phyloP scores from a whole-genome alignment of 2,113 vertebrate species.

The Rousettus leschenaultii region DNA sequence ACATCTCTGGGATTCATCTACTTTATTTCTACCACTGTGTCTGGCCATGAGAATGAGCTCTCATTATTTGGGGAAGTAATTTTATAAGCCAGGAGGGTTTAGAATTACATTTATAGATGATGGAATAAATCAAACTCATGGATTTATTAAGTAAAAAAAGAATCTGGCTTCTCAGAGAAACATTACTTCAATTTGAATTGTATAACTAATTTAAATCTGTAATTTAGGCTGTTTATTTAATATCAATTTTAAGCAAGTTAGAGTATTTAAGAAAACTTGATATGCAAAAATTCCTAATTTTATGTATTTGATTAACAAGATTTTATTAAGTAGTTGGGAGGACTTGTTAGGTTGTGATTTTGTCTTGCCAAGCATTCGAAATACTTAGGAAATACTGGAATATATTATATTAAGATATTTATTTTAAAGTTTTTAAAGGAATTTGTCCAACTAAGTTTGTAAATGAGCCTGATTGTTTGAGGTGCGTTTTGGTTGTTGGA shows the following conservation, averaged over 20 bases:
- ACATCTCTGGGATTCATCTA: background rate
- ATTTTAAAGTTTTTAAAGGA: background rate
- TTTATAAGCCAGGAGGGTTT: background rate
- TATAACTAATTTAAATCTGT: background rate
- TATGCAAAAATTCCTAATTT: background rate
- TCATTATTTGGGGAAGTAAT: background rate
- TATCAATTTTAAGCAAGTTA: background rate
- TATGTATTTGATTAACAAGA: background rate
- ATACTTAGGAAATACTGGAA: background rate
- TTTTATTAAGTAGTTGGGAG: background rate
- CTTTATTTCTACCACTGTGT: background rate
- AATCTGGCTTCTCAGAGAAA: conserved; percentile 3
- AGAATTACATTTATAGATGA: conserved; percentile 21
- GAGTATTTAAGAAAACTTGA: background rate
- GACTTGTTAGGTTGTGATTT: background rate
- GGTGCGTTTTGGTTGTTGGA: background rate
- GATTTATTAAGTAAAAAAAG: conserved; percentile 25
- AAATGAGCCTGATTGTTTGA: conserved; percentile 6
- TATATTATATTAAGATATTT: conserved; percentile 21
- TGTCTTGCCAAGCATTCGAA: conserved; percentile 12
- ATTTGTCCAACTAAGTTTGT: background rate
- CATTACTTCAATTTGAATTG: background rate
- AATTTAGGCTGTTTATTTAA: background rate
- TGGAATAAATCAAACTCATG: background rate
- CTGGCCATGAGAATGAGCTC: background rate